These are phyloP conservation scores for Microctonus brassicae DNA, from an alignment of 2,888 invertebrate species.

Conservation along the genomic window DNA sequence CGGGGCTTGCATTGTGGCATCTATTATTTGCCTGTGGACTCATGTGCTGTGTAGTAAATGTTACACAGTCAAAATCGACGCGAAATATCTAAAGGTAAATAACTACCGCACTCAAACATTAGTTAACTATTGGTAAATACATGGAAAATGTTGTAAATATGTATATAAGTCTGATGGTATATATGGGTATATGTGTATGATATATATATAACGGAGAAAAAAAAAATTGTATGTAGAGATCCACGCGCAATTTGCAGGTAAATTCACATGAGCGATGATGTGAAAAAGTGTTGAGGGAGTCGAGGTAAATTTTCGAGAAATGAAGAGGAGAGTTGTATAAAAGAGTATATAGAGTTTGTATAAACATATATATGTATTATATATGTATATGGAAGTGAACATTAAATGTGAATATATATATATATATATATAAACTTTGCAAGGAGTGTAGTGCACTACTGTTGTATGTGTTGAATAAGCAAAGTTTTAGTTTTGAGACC, in stretches of 20 bases:
- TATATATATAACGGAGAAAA: neutral
- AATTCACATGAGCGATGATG: constrained; percentile 17
- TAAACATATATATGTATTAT: constrained; percentile 30
- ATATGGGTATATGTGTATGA: neutral
- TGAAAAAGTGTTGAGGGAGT: constrained; percentile 29
- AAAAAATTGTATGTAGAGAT: no score
- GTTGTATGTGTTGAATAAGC: constrained; percentile 64
- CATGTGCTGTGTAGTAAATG: constrained; percentile 51
- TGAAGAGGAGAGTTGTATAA: constrained; percentile 27
- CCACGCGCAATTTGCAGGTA: constrained; percentile 20
- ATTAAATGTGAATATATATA: neutral
- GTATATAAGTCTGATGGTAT: neutral
- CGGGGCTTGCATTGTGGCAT: constrained; percentile 63
- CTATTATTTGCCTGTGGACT: constrained; percentile 65
- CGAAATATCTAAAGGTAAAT: constrained; percentile 26
- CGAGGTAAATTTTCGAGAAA: constrained; percentile 27
- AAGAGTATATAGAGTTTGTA: constrained; percentile 45
- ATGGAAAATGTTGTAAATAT: neutral
- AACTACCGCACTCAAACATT: constrained; percentile 7
- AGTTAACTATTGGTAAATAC: constrained; percentile 1
- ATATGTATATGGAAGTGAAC: no score
- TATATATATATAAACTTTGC: constrained; percentile 57
- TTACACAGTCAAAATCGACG: constrained; percentile 47
- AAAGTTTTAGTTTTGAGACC: constrained; percentile 56
- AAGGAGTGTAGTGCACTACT: constrained; percentile 57